Conservation (phyloP, 2,888 invertebrate species). For the Xestia c-nigrum region DNA sequence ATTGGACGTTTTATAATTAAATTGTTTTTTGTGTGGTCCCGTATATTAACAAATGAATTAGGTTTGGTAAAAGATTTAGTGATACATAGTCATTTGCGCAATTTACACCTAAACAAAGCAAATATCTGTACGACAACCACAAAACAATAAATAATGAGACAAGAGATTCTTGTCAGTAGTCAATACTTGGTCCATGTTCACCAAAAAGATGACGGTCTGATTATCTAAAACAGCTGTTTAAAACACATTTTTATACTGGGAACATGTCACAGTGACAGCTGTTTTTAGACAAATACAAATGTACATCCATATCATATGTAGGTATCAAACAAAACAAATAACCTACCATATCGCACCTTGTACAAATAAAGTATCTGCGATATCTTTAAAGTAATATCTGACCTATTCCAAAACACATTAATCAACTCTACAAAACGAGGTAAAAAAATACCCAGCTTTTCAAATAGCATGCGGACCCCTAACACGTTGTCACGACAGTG, state of each 20-base stretch:
- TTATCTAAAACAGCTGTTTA: too few relatives aligned
- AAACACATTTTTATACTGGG: too few relatives aligned
- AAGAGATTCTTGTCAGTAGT: not conserved
- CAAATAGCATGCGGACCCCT: constrained; percentile 55
- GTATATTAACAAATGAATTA: constrained; percentile 3
- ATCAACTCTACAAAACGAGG: not conserved
- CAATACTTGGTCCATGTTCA: too few relatives aligned
- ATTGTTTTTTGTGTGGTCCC: constrained; percentile 23
- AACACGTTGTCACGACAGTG: constrained; percentile 61
- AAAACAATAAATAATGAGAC: not conserved
- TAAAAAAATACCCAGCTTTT: not conserved
- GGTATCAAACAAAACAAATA: not conserved
- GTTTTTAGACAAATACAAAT: too few relatives aligned
- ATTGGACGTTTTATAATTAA: not conserved
- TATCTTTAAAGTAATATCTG: not conserved
- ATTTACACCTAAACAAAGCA: not conserved
- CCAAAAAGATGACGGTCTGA: too few relatives aligned
- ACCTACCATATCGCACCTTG: not conserved
- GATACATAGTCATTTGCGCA: not conserved
- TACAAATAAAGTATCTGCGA: not conserved
- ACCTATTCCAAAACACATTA: constrained; percentile 22
- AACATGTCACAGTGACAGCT: too few relatives aligned
- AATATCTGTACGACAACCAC: not conserved
- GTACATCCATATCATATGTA: not conserved
- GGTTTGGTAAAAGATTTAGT: not conserved